A percentile compares a stretch with the other conserved stretches of the same genome.
Conservation (phyloP, 2,888 invertebrate genomes). For the Morpho helenor region DNA sequence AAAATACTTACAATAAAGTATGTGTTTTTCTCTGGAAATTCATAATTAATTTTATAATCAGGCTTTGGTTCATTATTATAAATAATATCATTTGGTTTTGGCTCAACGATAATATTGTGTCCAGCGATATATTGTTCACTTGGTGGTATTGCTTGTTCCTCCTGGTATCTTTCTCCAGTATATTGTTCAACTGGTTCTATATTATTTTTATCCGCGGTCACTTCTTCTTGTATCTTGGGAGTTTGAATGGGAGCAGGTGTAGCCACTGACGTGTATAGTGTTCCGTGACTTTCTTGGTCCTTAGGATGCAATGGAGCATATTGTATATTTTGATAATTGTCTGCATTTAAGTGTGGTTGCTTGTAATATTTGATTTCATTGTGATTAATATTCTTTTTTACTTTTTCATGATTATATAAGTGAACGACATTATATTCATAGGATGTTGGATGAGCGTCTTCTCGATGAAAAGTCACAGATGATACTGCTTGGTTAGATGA, state of each 20-base stretch:
- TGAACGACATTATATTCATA: conserved; percentile 35
- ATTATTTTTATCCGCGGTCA: neutral
- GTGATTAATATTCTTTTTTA: neutral
- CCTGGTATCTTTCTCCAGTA: neutral
- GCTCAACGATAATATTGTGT: conserved; percentile 9
- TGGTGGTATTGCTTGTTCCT: neutral
- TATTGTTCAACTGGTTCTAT: conserved; percentile 10
- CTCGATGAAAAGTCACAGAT: conserved; percentile 34
- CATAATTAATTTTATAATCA: neutral
- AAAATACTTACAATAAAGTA: neutral
- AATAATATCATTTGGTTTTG: conserved; percentile 2
- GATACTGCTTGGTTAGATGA: conserved; percentile 32
- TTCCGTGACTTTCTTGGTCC: conserved; percentile 2
- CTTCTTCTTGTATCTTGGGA: neutral
- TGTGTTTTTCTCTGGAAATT: neutral
- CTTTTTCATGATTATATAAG: conserved; percentile 20
- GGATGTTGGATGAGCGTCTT: conserved; percentile 35
- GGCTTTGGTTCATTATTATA: neutral
- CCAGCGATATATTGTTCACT: conserved; percentile 2
- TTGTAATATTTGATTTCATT: neutral
- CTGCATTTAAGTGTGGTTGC: neutral
- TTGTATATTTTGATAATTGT: conserved; percentile 17
- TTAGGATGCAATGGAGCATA: conserved; percentile 20
- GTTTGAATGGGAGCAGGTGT: neutral
- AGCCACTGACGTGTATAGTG: neutral